A percentile compares a stretch with the other conserved stretches of the same genome.
Evolutionary conservation across 2,113 vertebrate species (phyloP).

Genomic region (Cavia aperea): DNA sequence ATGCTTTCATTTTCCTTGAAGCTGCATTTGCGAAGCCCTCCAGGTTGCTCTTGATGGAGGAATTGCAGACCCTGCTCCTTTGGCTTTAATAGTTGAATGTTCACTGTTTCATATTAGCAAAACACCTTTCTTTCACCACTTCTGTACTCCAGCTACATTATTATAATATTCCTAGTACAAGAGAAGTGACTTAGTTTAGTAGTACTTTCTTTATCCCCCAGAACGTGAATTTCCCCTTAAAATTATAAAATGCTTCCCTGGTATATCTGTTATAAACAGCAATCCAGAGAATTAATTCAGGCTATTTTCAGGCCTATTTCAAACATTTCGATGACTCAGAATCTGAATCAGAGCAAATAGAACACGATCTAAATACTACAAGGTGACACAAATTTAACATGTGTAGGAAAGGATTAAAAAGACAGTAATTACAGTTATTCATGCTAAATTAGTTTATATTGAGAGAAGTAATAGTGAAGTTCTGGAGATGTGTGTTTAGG

Average conservation of each 20-base stretch:
- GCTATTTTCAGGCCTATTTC: constrained; percentile 68
- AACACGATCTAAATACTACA: constrained; percentile 60
- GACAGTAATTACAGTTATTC: constrained; percentile 58
- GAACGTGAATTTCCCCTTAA: constrained; percentile 53
- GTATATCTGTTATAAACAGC: constrained; percentile 62
- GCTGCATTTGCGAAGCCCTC: neutral
- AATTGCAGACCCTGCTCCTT: neutral
- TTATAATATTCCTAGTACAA: neutral
- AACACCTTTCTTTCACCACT: neutral
- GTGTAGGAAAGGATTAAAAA: constrained; percentile 34
- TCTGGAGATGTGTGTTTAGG: constrained; percentile 40
- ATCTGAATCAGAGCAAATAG: constrained; percentile 59
- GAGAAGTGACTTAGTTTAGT: neutral
- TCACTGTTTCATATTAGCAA: neutral
- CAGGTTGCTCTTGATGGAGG: neutral
- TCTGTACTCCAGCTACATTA: neutral
- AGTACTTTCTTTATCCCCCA: neutral
- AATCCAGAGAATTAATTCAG: constrained; percentile 61
- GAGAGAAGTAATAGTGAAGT: constrained; percentile 15
- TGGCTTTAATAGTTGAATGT: neutral
- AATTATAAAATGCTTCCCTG: constrained; percentile 57
- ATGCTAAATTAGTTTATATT: constrained; percentile 60
- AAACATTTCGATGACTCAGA: constrained; percentile 57
- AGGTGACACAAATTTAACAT: constrained; percentile 39
- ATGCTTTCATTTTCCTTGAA: neutral